Base-by-base conservation (phyloP, 2,113 vertebrate genomes). In the Bathybates hornii region DNA sequence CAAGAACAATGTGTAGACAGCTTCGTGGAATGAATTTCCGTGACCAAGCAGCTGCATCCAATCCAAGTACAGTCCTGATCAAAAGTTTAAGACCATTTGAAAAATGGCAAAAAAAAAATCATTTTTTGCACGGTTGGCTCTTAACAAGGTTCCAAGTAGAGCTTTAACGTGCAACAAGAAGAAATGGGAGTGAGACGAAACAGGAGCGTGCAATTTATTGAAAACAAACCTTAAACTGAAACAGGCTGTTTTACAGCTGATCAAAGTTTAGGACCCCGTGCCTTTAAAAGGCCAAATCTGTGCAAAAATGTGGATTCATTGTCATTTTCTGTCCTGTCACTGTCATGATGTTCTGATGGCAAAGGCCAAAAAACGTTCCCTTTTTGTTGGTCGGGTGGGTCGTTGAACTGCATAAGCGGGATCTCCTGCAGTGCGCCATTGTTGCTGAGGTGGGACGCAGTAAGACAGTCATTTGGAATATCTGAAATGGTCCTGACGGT, bases 361-460 rank as follows among this genome's bases (percentile, higher is more conserved):
- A 61, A 19, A 61, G 3, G 57, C 16, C 14, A 61, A 61, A 32
- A 19, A 34, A 61, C 1, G 1, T 19, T 61, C 9, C 0, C 1
- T 10, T 61, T 61, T 4, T 61, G 57, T 34, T 10, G 57, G 57
- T 61, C 0, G 57, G 57, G 57, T 34, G 57, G 57, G 57, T 61
- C 5, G 0, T 61, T 61, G 57, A 2, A 61, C 57, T 61, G 57
- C 29, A 61, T 61, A 61, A 61, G 9, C 0, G 5, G 16, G 29
- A 61, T 34, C 0, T 34, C 29, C 34, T 19, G 29, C 1, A 34
- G 57, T 34, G 57, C 0, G 0, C 16, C 9, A 19, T 1, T 61
- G 27, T 6, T 61, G 29, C 29, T 61, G 57, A 59, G 57, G 57
- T 59, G 14, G 57, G 27, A 59, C 1, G 5, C 14, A 59, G 27